Evolutionary conservation across 2,113 vertebrate species (phyloP).

Genomic region (Megaceryle torquata): DNA sequence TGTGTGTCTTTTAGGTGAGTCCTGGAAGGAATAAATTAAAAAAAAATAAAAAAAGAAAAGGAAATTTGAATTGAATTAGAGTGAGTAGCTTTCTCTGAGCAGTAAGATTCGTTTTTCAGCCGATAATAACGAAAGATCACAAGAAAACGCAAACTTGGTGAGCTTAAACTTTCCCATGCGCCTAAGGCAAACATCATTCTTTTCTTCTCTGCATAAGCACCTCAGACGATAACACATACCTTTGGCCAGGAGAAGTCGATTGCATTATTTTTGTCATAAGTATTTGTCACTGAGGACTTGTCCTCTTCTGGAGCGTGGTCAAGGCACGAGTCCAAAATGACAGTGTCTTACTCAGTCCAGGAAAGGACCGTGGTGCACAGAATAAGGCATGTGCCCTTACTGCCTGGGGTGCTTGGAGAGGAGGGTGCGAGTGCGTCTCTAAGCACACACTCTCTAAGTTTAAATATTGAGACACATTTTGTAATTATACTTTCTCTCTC

Average conservation of each 20-base stretch:
- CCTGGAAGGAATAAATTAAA: neutral
- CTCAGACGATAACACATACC: conserved; percentile 28
- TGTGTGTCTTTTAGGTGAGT: conserved; percentile 4
- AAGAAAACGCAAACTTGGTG: neutral
- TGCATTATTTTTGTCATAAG: conserved; percentile 43
- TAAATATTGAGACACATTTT: conserved; percentile 63
- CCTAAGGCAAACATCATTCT: neutral
- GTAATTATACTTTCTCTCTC: conserved; percentile 56
- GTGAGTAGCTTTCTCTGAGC: neutral
- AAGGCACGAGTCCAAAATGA: conserved; percentile 56
- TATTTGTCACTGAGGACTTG: conserved; percentile 40
- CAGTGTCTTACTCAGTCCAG: neutral
- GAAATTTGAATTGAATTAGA: neutral
- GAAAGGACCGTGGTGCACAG: neutral
- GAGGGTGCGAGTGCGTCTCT: conserved; percentile 13
- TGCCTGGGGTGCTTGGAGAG: neutral
- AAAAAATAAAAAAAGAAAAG: neutral
- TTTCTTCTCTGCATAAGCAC: neutral
- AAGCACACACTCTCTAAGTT: conserved; percentile 47
- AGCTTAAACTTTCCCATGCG: neutral
- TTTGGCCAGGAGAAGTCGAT: conserved; percentile 37
- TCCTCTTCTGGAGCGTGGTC: conserved; percentile 41
- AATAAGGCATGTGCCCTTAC: conserved; percentile 13
- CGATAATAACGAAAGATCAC: neutral
- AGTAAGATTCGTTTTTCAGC: neutral